Conservation (phyloP, 2,797 vertebrate genomes). For the Falco concolor region DNA sequence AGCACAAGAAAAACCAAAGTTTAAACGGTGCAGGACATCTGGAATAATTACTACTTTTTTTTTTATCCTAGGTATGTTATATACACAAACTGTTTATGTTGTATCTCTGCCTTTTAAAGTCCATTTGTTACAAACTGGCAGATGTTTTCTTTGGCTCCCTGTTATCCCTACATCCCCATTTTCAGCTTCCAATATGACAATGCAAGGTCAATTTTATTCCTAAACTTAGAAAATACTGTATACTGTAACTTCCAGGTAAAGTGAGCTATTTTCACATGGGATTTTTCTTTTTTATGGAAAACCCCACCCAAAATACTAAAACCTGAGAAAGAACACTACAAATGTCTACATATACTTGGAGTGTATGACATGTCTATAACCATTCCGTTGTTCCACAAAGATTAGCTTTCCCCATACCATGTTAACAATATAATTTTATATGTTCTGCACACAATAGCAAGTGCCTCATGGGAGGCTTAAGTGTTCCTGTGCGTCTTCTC, state of each 20-base stretch:
- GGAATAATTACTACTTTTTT: not conserved
- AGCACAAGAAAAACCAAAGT: not conserved
- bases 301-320: rapidly evolving
- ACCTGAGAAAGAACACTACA: not conserved
- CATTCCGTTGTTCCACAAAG: not conserved
- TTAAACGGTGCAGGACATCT: not conserved
- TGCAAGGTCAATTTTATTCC: not conserved
- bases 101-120: not conserved
- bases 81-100: not conserved
- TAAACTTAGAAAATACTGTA: not conserved
- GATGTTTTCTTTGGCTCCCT: not conserved
- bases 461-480: not conserved
- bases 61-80: not conserved
- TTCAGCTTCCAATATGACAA: not conserved
- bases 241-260: not conserved
- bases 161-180: not conserved
- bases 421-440: not conserved
- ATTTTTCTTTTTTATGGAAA: not conserved
- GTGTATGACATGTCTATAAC: not conserved
- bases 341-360: not conserved
- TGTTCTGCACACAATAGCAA: not conserved
- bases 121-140: not conserved
- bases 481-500: not conserved
- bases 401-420: not conserved
- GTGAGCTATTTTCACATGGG: not conserved